Conservation (phyloP, 2,113 vertebrate species). For the Sphaerodactylus townsendi region DNA sequence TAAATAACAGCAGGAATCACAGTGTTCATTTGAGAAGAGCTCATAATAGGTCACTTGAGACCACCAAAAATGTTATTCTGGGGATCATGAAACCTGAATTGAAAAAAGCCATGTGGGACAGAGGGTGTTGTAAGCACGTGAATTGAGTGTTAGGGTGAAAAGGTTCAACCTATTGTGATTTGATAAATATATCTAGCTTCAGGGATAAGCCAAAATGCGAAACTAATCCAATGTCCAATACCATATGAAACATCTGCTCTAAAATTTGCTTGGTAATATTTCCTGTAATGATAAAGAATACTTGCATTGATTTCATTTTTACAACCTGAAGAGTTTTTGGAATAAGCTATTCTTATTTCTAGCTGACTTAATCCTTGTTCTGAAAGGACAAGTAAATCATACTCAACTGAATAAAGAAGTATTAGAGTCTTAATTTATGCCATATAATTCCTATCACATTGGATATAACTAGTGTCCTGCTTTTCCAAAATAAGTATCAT, state of each 20-base stretch:
- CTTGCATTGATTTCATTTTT: background rate
- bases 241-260: background rate
- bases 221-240: background rate
- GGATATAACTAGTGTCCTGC: background rate
- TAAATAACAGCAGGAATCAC: background rate
- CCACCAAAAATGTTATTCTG: too few relatives aligned
- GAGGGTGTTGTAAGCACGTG: too few relatives aligned
- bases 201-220: too few relatives aligned
- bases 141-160: too few relatives aligned
- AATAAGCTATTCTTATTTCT: background rate
- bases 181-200: too few relatives aligned
- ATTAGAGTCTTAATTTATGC: background rate
- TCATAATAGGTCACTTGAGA: too few relatives aligned
- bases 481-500: background rate
- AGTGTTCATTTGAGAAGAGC: background rate
- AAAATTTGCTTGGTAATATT: background rate
- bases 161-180: too few relatives aligned
- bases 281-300: background rate
- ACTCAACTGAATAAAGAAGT: background rate
- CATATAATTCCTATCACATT: background rate
- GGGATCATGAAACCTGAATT: too few relatives aligned
- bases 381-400: background rate
- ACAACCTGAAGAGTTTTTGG: background rate
- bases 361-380: background rate
- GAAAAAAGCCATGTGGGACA: too few relatives aligned